Evolutionary conservation across 2,888 invertebrate species (phyloP).

Genomic region (Sympetrum striolatum): DNA sequence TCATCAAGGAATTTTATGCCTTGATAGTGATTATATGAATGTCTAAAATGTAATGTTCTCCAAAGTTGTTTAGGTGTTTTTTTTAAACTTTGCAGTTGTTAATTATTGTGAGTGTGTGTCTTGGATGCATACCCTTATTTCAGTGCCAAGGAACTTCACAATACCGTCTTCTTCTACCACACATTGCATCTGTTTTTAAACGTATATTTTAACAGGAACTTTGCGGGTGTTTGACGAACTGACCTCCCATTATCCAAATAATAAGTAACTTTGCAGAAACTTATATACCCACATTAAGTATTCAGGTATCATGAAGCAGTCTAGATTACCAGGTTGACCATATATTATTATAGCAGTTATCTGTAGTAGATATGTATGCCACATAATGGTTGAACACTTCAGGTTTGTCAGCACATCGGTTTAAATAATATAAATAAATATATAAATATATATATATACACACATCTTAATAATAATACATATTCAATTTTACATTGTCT

Average conservation of each 20-base stretch:
- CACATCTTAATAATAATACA: conserved; percentile 44
- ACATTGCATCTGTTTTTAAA: conserved; percentile 39
- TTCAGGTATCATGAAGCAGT: conserved; percentile 42
- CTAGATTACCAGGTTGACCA: conserved; percentile 44
- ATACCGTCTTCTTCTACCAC: conserved; percentile 43
- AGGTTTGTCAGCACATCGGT: conserved; percentile 43
- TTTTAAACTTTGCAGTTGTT: conserved; percentile 44
- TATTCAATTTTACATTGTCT: conserved; percentile 43
- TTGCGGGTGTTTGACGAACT: conserved; percentile 44
- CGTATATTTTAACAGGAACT: conserved; percentile 43
- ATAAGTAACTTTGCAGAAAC: conserved; percentile 41
- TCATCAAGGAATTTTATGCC: conserved; percentile 41
- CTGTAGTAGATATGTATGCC: conserved; percentile 44
- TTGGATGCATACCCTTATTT: conserved; percentile 43
- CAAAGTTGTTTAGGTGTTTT: conserved; percentile 44
- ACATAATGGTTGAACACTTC: conserved; percentile 44
- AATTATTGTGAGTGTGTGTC: conserved; percentile 43
- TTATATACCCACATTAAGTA: conserved; percentile 42
- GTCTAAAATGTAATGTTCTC: conserved; percentile 44
- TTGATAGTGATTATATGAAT: conserved; percentile 42
- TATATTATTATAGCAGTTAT: conserved; percentile 43
- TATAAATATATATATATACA: conserved; percentile 37
- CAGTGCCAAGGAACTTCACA: conserved; percentile 44
- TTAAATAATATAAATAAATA: conserved; percentile 42
- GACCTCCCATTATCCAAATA: conserved; percentile 44